A percentile compares a stretch with the other conserved stretches of the same genome.
Conservation (phyloP, 2,888 invertebrate genomes). For the Kryphioiulus occultus region DNA sequence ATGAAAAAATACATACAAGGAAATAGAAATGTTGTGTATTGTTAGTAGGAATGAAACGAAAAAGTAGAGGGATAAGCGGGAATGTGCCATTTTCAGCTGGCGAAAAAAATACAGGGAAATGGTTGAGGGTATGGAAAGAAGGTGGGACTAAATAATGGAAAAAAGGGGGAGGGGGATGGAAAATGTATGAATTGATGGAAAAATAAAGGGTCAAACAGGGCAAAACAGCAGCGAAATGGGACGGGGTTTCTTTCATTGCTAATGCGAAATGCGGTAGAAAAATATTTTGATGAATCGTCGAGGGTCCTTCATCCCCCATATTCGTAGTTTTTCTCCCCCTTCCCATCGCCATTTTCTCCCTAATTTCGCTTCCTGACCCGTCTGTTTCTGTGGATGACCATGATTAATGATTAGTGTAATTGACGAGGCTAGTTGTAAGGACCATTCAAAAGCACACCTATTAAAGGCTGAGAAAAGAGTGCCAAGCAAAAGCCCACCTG, state of each 20-base stretch:
- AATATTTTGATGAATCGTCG: slow-evolving; percentile 42
- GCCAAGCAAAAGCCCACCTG: slow-evolving; percentile 41
- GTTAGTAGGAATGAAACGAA: neutral
- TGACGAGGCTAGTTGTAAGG: slow-evolving; percentile 31
- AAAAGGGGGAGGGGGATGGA: neutral
- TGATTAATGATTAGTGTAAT: slow-evolving; percentile 42
- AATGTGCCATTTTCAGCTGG: neutral
- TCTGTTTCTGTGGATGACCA: slow-evolving; percentile 43
- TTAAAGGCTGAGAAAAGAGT: slow-evolving; percentile 37
- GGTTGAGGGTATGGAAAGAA: neutral
- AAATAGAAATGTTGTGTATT: neutral
- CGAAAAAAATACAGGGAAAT: neutral
- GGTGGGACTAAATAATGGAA: slow-evolving; percentile 31
- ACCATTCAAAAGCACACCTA: slow-evolving; percentile 20
- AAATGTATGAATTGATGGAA: slow-evolving; percentile 2
- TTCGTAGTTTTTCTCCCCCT: neutral
- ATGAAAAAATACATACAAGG: neutral
- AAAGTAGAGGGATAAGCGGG: neutral
- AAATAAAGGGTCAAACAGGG: slow-evolving; percentile 29
- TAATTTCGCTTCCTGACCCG: slow-evolving; percentile 25
- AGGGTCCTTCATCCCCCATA: slow-evolving; percentile 12
- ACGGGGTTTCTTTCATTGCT: slow-evolving; percentile 22
- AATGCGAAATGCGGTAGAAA: neutral
- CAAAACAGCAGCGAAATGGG: slow-evolving; percentile 25
- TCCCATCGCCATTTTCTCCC: slow-evolving; percentile 24